Percentiles rank a stretch among this genome's conserved stretches.
These are phyloP conservation scores for Troides aeacus DNA, from an alignment of 2,888 invertebrate genomes.

Conservation along the genomic window DNA sequence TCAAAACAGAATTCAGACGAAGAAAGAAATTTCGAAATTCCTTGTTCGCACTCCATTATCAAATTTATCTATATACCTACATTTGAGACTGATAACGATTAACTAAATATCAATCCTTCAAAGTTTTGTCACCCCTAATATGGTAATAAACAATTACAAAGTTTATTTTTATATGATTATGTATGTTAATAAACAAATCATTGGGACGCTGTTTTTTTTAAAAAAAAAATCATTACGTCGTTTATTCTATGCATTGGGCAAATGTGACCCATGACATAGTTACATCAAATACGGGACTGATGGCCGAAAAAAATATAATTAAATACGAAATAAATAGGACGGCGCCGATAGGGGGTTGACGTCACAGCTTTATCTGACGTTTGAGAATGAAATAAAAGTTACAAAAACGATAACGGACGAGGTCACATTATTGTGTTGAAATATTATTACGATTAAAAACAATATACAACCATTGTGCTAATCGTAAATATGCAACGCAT, in stretches of 20 bases:
- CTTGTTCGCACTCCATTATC: no score
- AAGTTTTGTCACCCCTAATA: no score
- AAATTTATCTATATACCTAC: no score
- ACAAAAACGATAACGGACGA: conserved; percentile 27
- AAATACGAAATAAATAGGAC: conserved; percentile 20
- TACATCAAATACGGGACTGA: not conserved
- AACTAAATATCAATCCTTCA: no score
- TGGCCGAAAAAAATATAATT: conserved; percentile 13
- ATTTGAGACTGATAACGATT: no score
- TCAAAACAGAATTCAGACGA: no score
- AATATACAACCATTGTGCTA: conserved; percentile 9
- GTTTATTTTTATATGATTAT: no score
- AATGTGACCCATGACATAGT: conserved; percentile 21
- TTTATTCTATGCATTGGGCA: not conserved
- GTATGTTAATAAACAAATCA: no score
- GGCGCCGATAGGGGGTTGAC: conserved; percentile 24
- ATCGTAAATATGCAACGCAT: conserved; percentile 12
- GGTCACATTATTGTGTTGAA: conserved; percentile 27
- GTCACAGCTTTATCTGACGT: conserved; percentile 26
- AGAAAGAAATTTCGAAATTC: no score
- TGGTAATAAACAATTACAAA: no score
- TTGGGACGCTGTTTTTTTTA: no score
- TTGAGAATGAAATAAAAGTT: conserved; percentile 19
- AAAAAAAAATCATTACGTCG: no score
- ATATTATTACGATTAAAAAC: conserved; percentile 15